Base-by-base conservation (phyloP, 2,797 vertebrate genomes). In the Anas acuta region DNA sequence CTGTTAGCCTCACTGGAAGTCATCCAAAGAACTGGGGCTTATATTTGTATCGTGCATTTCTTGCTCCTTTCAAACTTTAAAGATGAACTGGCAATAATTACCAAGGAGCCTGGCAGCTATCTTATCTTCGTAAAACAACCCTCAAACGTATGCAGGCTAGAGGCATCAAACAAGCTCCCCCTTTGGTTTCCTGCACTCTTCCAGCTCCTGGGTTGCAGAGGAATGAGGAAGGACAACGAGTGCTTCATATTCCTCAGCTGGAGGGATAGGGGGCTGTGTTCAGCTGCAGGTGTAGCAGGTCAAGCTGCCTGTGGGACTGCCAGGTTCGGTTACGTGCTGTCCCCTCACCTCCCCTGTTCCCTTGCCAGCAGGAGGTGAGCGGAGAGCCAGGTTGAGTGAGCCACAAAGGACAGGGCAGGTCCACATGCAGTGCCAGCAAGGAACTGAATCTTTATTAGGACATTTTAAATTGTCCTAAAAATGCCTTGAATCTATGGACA, bases 1-100 rank as follows among this genome's bases (percentile, higher is more conserved):
- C 21, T 33, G 47, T 35, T 6, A 35, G 35, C 26, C 21, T 90
- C 1, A 0, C 35, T 91, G 89, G 53, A 84, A 51, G 26, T 19
- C 41, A 89, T 37, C 39, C 33, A 53, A 49, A 61, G 43, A 62
- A 21, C 13, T 8, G 0, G 0, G 0, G 8, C 56, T 47, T 56
- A 12, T 53, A 60, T 56, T 35, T 82, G 33, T 21, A 17, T 28
- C 9, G 1, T 45, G 28, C 0, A 1, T 49, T 95, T 80, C 51
- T 71, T 73, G 15, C 0, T 1, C 39, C 8, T 89, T 80, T 65
- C 19, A 18, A 12, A 49, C 35, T 25, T 22, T 72, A n/a, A 21
- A 45, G 4, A 71, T 39, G 47, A 82, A 9, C 32, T 82, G 19
- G 22, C 20, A 73, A 41, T 11, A 64, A 7, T 26, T n/a, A 6